Evolutionary conservation across 2,797 vertebrate species (phyloP).

Genomic region (Cryptoblepharus egeriae): DNA sequence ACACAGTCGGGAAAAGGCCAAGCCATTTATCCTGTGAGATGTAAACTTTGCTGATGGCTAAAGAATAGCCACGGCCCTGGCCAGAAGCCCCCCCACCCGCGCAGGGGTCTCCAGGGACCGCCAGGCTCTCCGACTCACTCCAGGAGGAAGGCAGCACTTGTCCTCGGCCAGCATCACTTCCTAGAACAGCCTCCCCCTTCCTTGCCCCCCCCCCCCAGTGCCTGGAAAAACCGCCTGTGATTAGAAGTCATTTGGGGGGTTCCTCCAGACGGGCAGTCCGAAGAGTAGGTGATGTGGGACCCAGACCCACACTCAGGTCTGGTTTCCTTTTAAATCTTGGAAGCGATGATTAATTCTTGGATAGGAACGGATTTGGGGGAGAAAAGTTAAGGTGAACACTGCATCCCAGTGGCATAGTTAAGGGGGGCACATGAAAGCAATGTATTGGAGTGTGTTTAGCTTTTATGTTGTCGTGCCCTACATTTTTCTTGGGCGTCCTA

Average conservation of each 20-base stretch:
- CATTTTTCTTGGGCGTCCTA: too few relatives aligned
- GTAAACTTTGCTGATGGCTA: slow-evolving; percentile 33
- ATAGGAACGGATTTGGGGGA: not conserved
- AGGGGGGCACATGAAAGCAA: too few relatives aligned
- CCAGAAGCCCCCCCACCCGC: not conserved
- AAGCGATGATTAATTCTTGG: not conserved
- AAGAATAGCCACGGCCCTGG: slow-evolving; percentile 1
- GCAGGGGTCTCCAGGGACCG: not conserved
- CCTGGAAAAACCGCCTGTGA: not conserved
- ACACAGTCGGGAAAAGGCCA: slow-evolving; percentile 22
- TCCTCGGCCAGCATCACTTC: not conserved
- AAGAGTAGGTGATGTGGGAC: fast-evolving
- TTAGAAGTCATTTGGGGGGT: not conserved
- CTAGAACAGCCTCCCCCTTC: not conserved
- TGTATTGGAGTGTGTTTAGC: too few relatives aligned
- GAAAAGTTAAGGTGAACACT: too few relatives aligned
- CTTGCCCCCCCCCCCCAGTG: not conserved
- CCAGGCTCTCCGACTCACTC: not conserved
- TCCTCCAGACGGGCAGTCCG: not conserved
- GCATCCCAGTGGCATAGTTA: not conserved
- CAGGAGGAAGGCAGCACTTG: not conserved
- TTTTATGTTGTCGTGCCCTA: too few relatives aligned
- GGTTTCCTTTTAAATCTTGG: not conserved
- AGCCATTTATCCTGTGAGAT: slow-evolving; percentile 27
- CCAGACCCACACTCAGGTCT: not conserved